Conservation (phyloP, 2,888 invertebrate species). For the Callimorpha dominula region DNA sequence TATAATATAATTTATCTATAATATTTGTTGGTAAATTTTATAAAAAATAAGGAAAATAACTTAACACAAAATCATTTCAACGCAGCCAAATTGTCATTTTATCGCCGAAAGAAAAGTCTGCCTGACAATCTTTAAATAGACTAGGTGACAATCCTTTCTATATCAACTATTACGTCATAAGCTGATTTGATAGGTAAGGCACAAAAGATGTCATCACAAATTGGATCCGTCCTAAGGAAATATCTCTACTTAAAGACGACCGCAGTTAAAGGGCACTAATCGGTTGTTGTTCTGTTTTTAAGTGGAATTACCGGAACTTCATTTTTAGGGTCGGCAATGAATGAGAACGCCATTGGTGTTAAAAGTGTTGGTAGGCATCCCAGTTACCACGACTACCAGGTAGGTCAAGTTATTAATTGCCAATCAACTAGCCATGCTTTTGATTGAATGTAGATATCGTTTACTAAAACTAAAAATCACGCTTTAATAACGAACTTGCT, state of each 20-base stretch:
- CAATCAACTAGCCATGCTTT: too few species aligned
- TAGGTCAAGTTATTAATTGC: too few species aligned
- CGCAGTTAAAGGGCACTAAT: background rate
- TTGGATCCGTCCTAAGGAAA: background rate
- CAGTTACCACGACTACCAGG: too few species aligned
- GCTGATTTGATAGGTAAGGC: too few species aligned
- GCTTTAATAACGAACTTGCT: too few species aligned
- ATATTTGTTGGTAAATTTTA: background rate
- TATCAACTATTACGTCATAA: too few species aligned
- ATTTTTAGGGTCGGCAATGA: background rate
- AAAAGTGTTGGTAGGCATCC: background rate
- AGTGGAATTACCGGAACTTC: background rate
- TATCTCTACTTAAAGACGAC: background rate
- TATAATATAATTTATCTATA: background rate
- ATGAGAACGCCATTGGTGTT: background rate
- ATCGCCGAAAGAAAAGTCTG: background rate
- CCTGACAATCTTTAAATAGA: background rate
- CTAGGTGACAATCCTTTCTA: too few species aligned
- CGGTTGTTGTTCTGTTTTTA: background rate
- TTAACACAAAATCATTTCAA: background rate
- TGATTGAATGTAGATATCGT: too few species aligned
- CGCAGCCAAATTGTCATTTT: background rate
- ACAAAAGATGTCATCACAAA: background rate
- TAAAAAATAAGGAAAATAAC: background rate
- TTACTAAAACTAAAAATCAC: too few species aligned